Conservation (phyloP, 2,888 invertebrate species). For the Lobophora halterata region DNA sequence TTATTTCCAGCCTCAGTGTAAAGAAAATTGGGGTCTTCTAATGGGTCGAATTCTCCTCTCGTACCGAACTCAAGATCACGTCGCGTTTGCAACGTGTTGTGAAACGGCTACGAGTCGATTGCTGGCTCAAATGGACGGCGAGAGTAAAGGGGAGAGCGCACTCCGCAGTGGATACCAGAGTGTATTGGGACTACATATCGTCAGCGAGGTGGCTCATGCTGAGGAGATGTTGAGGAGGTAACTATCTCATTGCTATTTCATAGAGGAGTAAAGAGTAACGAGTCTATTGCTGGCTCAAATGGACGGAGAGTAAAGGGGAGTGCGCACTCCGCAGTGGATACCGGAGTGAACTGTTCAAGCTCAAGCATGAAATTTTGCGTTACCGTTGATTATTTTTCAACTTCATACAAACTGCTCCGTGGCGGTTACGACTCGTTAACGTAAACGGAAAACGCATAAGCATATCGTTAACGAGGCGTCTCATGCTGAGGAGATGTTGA, state of each 20-base stretch:
- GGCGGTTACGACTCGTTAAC: no score
- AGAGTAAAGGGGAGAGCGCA: conserved; percentile 65
- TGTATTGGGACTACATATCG: conserved; percentile 67
- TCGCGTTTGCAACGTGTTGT: conserved; percentile 58
- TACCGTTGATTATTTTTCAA: no score
- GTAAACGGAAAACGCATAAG: no score
- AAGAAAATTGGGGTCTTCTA: conserved; percentile 87
- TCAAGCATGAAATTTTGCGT: no score
- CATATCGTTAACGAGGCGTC: conserved; percentile 69
- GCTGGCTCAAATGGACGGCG: conserved; percentile 61
- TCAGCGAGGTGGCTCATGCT: conserved; percentile 63
- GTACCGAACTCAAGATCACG: conserved; percentile 67
- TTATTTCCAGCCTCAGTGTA: conserved; percentile 54
- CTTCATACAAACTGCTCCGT: no score
- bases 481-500: conserved; percentile 59
- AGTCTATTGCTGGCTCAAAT: conserved; percentile 54
- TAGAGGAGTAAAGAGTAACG: conserved; percentile 55
- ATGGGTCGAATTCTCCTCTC: conserved; percentile 86
- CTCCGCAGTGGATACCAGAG: conserved; percentile 68
- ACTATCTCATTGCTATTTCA: conserved; percentile 5
- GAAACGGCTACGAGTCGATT: conserved; percentile 57
- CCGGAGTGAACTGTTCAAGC: conserved; percentile 65
- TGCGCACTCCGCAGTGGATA: conserved; percentile 68
- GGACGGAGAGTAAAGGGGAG: conserved; percentile 66
- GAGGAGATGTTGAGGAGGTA: conserved; percentile 61